phyloP scores from a whole-genome alignment of 2,113 vertebrate genomes.

The Amphilophus citrinellus region DNA sequence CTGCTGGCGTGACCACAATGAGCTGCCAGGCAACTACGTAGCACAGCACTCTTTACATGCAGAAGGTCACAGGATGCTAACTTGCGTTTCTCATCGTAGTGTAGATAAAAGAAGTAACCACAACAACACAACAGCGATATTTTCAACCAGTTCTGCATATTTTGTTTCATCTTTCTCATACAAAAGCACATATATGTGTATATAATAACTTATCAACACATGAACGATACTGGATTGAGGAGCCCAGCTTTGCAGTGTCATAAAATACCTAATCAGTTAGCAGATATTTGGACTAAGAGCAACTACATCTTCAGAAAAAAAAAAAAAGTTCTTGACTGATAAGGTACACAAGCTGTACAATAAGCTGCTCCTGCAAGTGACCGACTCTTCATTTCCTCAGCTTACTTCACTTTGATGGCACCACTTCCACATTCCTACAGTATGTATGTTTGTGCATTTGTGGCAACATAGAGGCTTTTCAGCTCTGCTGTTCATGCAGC shows the following conservation, averaged over 20 bases:
- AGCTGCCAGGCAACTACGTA: slow-evolving; percentile 39
- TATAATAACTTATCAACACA: neutral
- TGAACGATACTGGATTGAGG: neutral
- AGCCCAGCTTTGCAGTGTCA: neutral
- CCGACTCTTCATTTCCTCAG: slow-evolving; percentile 35
- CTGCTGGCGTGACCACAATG: slow-evolving; percentile 53
- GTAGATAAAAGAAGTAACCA: neutral
- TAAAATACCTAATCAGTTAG: neutral
- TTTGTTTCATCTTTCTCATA: neutral
- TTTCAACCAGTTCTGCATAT: neutral
- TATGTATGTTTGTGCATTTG: neutral
- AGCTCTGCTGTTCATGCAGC: neutral
- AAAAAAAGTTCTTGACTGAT: neutral
- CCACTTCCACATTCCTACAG: slow-evolving; percentile 62
- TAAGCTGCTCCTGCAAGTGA: slow-evolving; percentile 11
- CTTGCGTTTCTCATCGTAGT: neutral
- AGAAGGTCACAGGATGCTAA: slow-evolving; percentile 11
- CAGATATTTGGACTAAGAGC: neutral
- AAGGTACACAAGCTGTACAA: neutral
- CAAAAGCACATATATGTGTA: neutral
- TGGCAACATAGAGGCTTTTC: slow-evolving; percentile 19
- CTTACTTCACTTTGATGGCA: slow-evolving; percentile 61
- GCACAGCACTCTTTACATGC: slow-evolving; percentile 20
- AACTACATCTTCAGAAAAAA: neutral
- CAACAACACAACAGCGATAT: slow-evolving; percentile 13